Base-by-base conservation (phyloP, 2,888 invertebrate genomes). In the Drosophila greeni region DNA sequence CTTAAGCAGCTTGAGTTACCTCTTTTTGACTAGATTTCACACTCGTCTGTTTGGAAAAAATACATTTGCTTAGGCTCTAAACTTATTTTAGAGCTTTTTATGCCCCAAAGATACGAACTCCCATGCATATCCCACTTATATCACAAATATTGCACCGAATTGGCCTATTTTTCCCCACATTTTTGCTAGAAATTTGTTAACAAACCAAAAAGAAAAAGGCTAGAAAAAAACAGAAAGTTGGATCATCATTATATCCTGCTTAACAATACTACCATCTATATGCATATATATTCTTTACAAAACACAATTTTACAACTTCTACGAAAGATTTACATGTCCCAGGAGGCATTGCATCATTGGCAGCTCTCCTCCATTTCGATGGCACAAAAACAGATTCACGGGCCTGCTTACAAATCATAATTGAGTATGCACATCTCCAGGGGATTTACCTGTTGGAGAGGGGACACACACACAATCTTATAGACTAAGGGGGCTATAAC, bases 101-200 rank as follows among this genome's bases (percentile, higher is more conserved):
- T 24, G 60, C 53, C 40, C 33, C 43, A 60, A 60, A 56, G 45
- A 39, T 39, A 45, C 57, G n/a, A 66, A 39, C 39, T 59, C 51
- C 45, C 53, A 48, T 8, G 64, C 71, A 47, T 29, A 20, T 47
- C 45, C 29, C 45, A 47, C 82, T 85, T 87, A 85, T 87, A 87
- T 88, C 87, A 87, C 87, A 87, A 84, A 84, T 88, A 88, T 87
- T 87, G 88, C 87, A 88, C 88, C 84, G 48, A 82, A 82, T 74
- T 86, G 88, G 88, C 87, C 88, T 87, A 82, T 76, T 72, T 75
- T 71, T 64, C 64, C 56, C 72, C 58, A 74, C 74, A 84, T 78
- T 74, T 79, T 79, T 42, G 62, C 79, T 82, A 79, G 6, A 75
- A 70, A 66, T 58, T 51, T 66, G 18, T 11, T 9, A 43, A 68